Evolutionary conservation across 2,113 vertebrate genomes (phyloP).

Genomic region (Synodontis membranacea): DNA sequence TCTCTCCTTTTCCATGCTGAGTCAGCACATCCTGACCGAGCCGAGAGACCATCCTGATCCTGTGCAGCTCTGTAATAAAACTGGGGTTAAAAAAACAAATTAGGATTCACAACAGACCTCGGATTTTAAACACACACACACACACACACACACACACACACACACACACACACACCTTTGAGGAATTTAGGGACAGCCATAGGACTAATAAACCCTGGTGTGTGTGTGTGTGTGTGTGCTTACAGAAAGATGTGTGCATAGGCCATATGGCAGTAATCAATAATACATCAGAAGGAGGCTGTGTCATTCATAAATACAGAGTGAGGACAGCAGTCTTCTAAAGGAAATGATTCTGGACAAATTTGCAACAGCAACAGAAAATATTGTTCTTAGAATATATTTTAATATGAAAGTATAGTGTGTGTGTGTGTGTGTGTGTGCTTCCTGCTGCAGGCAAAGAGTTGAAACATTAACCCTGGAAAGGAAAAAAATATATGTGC

Average conservation of each 20-base stretch:
- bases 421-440: conserved; percentile 8
- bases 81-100: background rate
- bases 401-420: background rate
- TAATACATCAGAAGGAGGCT: background rate
- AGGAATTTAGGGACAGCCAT: conserved; percentile 33
- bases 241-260: background rate
- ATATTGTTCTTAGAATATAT: background rate
- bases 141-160: conserved; percentile 9
- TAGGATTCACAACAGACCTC: background rate
- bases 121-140: background rate
- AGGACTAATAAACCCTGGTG: background rate
- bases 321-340: background rate
- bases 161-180: conserved; percentile 30
- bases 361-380: background rate
- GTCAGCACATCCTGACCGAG: conserved; percentile 13
- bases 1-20: background rate
- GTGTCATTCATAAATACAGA: background rate
- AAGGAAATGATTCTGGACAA: background rate
- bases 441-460: background rate
- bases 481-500: background rate
- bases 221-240: background rate
- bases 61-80: conserved; percentile 1
- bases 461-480: background rate
- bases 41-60: background rate
- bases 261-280: conserved; percentile 8